These are phyloP conservation scores for Taxidea taxus DNA, from an alignment of 2,113 vertebrate genomes.

Conservation along the genomic window DNA sequence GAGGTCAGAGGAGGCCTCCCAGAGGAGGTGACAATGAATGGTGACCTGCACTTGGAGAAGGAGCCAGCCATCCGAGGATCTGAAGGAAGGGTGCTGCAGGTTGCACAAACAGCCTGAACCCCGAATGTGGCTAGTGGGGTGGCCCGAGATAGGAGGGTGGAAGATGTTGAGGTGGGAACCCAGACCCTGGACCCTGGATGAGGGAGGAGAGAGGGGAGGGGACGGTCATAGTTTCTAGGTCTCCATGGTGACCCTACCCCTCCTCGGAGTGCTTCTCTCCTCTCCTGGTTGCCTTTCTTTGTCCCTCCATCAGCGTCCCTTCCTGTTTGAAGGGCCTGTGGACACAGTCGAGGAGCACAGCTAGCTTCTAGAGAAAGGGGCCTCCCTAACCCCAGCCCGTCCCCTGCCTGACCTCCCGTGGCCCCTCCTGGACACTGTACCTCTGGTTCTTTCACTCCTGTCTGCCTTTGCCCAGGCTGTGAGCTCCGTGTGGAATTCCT, in stretches of 20 bases:
- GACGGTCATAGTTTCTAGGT: neutral
- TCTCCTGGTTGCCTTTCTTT: neutral
- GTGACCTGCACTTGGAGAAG: neutral
- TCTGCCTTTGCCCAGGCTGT: neutral
- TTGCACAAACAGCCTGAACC: neutral
- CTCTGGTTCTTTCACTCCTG: neutral
- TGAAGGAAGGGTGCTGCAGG: neutral
- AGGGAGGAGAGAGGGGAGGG: neutral
- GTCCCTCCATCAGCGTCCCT: neutral
- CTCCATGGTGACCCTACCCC: rapidly evolving
- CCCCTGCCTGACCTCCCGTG: rapidly evolving
- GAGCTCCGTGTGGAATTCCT: neutral
- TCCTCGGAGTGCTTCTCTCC: neutral
- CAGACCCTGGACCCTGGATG: neutral
- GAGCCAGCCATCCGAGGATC: no score
- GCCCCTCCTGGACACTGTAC: rapidly evolving
- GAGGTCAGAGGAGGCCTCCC: neutral
- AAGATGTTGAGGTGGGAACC: neutral
- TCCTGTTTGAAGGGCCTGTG: neutral
- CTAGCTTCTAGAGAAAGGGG: neutral
- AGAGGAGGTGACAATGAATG: neutral
- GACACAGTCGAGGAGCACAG: neutral
- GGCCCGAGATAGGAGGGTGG: neutral
- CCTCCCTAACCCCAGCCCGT: neutral
- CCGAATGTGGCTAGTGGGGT: neutral